Evolutionary conservation across 1,140 invertebrate genomes (phyloP).

Genomic region (Listronotus bonariensis): DNA sequence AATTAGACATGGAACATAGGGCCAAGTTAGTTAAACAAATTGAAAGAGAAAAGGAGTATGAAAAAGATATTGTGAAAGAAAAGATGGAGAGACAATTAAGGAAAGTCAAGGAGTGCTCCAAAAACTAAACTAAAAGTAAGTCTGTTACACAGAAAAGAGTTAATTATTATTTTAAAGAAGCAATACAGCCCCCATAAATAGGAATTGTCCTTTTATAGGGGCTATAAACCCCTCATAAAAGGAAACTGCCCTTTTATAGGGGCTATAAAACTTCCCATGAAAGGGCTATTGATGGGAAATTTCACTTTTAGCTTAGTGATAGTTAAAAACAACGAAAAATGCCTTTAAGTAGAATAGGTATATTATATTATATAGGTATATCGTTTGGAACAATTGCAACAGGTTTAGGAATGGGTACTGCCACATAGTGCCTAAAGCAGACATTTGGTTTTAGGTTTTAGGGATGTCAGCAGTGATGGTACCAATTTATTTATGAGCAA

Average conservation of each 20-base stretch:
- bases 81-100: slow-evolving; percentile 26
- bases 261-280: too few species aligned
- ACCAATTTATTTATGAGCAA: slow-evolving; percentile 78
- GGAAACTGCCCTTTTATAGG: too few species aligned
- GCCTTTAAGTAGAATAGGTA: slow-evolving; percentile 83
- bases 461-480: slow-evolving; percentile 61
- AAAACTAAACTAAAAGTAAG: slow-evolving; percentile 50
- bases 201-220: too few species aligned
- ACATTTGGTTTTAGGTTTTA: slow-evolving; percentile 74
- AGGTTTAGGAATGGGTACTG: slow-evolving; percentile 88
- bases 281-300: too few species aligned
- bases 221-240: too few species aligned
- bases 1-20: slow-evolving; percentile 53
- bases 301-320: slow-evolving; percentile 66
- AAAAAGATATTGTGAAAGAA: slow-evolving; percentile 14
- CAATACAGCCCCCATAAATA: too few species aligned
- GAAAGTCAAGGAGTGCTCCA: slow-evolving; percentile 38
- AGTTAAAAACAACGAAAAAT: slow-evolving; percentile 87
- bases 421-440: slow-evolving; percentile 87
- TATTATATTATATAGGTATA: too few species aligned
- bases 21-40: slow-evolving; percentile 47
- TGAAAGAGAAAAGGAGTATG: slow-evolving; percentile 24
- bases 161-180: too few species aligned
- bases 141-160: slow-evolving; percentile 9
- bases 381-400: slow-evolving; percentile 91